Base-by-base conservation (phyloP, 2,888 invertebrate species). In the Euplexia lucipara region DNA sequence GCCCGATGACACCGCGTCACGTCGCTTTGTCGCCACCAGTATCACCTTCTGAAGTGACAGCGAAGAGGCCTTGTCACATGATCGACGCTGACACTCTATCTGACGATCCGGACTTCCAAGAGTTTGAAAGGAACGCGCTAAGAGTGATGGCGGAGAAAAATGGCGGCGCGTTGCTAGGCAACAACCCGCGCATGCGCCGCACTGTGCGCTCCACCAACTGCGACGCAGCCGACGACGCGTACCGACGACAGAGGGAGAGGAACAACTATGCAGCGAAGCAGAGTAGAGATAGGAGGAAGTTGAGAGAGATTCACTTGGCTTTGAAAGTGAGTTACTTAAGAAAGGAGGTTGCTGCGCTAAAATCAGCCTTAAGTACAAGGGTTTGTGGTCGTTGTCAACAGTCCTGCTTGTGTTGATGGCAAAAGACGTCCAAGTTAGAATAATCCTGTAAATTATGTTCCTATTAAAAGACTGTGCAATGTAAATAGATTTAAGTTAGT, bases 261-360 rank as follows among this genome's bases (percentile, higher is more conserved):
- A 99, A 99, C 90, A 99, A 99, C 89, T 98, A 97, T 73, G 99
- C 99, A 0, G 99, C 99, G 0, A 99, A 99, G 91, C 96, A 98
- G 79, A 99, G 99, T 0, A 96, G 99, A 3, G 99, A 99, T 85
- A 97, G 98, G 0, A 95, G 99, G 65, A 96, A 98, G 80, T 97
- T 98, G 45, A 98, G 99, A 83, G 99, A 99, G 89, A 98, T 99
- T 79, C 98, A 99, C 84, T 97, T 99, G 39, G 98, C 99, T 0
- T 97, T 99, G 42, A 96, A 98, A 62, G 98, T 98, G 0, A 97
- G 98, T 0, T 98, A 97, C 82, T 94, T 99, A 26, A 87, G 83
- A 68, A 90, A 86, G 32, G 86, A 92, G 78, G 72, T 92, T 10
- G 83, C 90, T 0, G 78, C 83, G 12, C 61, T 93, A 22, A 89